Percentiles rank a stretch among this genome's conserved stretches.
These are phyloP conservation scores for Siniperca obscura DNA, from an alignment of 2,797 vertebrate species.

Conservation along the genomic window DNA sequence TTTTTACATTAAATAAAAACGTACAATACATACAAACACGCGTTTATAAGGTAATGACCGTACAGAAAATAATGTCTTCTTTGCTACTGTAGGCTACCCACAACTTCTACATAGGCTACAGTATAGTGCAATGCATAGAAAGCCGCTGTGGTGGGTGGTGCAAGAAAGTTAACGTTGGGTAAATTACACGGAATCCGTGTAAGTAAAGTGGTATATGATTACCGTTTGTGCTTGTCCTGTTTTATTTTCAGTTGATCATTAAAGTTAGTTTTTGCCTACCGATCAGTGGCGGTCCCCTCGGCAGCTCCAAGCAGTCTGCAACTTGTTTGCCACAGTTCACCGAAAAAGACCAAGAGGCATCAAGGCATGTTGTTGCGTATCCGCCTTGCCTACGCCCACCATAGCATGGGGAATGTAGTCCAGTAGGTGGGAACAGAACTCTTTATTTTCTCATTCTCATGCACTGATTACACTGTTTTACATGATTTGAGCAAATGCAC, in stretches of 20 bases:
- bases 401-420: constrained; percentile 76
- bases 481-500: neutral
- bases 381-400: constrained; percentile 45
- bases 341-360: constrained; percentile 33
- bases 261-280: constrained; percentile 49
- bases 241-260: neutral
- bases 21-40: neutral
- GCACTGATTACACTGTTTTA: neutral
- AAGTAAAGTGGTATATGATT: fast-evolving
- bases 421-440: neutral
- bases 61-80: fast-evolving
- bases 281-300: constrained; percentile 1
- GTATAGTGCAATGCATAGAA: constrained; percentile 1
- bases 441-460: constrained; percentile 1
- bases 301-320: constrained; percentile 4
- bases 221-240: neutral
- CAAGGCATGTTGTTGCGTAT: constrained; percentile 45
- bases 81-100: no score
- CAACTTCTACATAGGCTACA: neutral
- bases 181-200: constrained; percentile 13
- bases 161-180: constrained; percentile 47
- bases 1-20: neutral
- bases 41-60: fast-evolving
- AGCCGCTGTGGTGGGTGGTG: constrained; percentile 7
- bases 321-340: constrained; percentile 53